Evolutionary conservation across 2,113 vertebrate genomes (phyloP), one percentile per base, ranked within the genome.

Genomic region (Hirundichthys speculiger): DNA sequence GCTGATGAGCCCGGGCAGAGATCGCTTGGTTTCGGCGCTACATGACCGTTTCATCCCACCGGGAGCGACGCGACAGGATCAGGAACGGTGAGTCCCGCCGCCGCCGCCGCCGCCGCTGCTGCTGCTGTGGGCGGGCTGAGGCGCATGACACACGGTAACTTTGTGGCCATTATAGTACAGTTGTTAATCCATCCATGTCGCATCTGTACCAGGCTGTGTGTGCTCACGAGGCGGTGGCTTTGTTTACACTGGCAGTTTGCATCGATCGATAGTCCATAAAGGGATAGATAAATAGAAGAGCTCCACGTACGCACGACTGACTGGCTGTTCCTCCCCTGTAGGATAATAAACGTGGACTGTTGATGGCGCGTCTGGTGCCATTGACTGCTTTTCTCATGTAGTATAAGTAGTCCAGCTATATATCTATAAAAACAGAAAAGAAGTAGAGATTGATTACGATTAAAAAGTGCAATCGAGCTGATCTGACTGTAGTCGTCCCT

Each of bases 141-240:
- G 64, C 43, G 79, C 82, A 58, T 63, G 69, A 76, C 79, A 75
- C 12, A 78, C 72, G 55, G 74, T 56, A 89, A 90, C 87, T 90
- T 90, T 82, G 66, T 64, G 30, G 50, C 75, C 75, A 64, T 78
- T 45, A 59, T 69, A 24, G 3, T 30, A 14, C 75, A 69, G 48
- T 65, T 69, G 73, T 48, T 20, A 3, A 18, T 38, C 57, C 51
- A 51, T 19, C 19, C 21, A 13, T 10, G 46, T 10, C 38, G 27
- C 61, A 2, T 56, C 48, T 45, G 45, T 21, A 14, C 13, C 46
- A 3, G 27, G 2, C 3, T 27, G 15, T n/a, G 16, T 50, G 47
- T 54, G 25, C 7, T 20, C 16, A 2, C 11, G 5, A 16, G 20
- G 48, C 52, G 27, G 16, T 1, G 62, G 19, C 15, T 48, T 48